phyloP scores from a whole-genome alignment of 2,113 vertebrate species.

The Takifugu flavidus region DNA sequence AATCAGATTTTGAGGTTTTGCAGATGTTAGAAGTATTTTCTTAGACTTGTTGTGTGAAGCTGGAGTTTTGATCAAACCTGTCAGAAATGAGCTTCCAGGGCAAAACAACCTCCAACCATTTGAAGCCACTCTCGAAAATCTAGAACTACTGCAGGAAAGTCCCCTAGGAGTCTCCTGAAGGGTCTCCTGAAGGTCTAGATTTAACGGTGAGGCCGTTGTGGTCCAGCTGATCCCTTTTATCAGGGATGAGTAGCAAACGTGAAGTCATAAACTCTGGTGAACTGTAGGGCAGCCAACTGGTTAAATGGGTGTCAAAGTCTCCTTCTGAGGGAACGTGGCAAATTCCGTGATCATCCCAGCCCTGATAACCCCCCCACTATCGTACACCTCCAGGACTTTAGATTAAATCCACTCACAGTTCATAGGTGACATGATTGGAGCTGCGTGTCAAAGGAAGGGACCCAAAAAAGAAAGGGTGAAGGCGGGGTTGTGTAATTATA shows the following conservation, averaged over 20 bases:
- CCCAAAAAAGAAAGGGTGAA: slow-evolving; percentile 1
- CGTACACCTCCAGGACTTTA: background rate
- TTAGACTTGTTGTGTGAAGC: no score
- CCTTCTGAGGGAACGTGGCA: slow-evolving; percentile 9
- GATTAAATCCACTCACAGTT: background rate
- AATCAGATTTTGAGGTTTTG: no score
- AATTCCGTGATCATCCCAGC: slow-evolving; percentile 20
- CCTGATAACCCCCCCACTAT: slow-evolving; percentile 23
- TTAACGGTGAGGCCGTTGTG: background rate
- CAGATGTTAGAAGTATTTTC: no score
- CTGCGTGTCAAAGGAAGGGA: background rate
- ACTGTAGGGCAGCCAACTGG: background rate
- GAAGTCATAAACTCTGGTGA: slow-evolving; percentile 23
- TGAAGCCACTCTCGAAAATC: no score
- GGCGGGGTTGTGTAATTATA: slow-evolving; percentile 21
- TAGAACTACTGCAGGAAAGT: no score
- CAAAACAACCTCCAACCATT: no score
- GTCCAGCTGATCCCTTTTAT: background rate
- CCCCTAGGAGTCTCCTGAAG: no score
- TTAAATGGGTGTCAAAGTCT: slow-evolving; percentile 34
- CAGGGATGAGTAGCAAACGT: background rate
- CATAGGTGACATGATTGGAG: background rate
- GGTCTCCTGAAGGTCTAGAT: no score
- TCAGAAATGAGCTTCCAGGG: no score
- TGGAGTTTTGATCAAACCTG: no score